Percentiles rank a stretch among this genome's conserved stretches.
Evolutionary conservation across 2,888 invertebrate species (phyloP).

Genomic region (Pterobdella sp.): DNA sequence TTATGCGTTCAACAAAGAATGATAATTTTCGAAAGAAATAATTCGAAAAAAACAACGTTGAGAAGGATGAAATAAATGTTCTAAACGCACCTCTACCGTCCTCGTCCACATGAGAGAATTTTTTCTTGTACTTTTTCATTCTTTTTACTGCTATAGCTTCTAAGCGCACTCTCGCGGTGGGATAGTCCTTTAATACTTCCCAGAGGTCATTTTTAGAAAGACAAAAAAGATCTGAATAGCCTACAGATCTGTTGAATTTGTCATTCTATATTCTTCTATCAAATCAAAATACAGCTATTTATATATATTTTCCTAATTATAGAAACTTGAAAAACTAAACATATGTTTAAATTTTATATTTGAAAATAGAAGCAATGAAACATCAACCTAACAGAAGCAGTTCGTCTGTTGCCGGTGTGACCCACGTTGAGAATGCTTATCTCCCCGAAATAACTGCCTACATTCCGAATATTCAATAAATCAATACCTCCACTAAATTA

Average conservation of each 20-base stretch:
- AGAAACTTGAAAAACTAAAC: too few species aligned
- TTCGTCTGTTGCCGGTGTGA: slow-evolving; percentile 95
- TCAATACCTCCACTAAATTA: too few species aligned
- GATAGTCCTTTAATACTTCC: slow-evolving; percentile 80
- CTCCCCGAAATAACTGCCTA: slow-evolving; percentile 89
- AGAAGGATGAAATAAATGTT: too few species aligned
- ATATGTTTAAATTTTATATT: too few species aligned
- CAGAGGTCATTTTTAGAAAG: slow-evolving; percentile 98
- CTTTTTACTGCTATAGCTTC: slow-evolving; percentile 95
- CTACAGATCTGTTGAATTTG: slow-evolving; percentile 62
- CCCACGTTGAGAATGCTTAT: slow-evolving; percentile 86
- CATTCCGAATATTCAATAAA: too few species aligned
- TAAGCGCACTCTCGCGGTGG: slow-evolving; percentile 60
- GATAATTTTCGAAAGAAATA: too few species aligned
- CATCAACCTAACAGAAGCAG: slow-evolving; percentile 75
- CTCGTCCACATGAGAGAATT: slow-evolving; percentile 44
- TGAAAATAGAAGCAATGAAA: background rate
- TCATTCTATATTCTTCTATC: background rate
- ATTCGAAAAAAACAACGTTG: too few species aligned
- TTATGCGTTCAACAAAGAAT: too few species aligned
- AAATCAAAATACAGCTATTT: too few species aligned
- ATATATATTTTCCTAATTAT: too few species aligned
- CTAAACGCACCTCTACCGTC: slow-evolving; percentile 19
- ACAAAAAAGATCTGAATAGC: slow-evolving; percentile 96
- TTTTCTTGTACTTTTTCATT: slow-evolving; percentile 88